These are phyloP conservation scores for Anarhynchus alexandrinus DNA, from an alignment of 2,113 vertebrate species.

Conservation along the genomic window DNA sequence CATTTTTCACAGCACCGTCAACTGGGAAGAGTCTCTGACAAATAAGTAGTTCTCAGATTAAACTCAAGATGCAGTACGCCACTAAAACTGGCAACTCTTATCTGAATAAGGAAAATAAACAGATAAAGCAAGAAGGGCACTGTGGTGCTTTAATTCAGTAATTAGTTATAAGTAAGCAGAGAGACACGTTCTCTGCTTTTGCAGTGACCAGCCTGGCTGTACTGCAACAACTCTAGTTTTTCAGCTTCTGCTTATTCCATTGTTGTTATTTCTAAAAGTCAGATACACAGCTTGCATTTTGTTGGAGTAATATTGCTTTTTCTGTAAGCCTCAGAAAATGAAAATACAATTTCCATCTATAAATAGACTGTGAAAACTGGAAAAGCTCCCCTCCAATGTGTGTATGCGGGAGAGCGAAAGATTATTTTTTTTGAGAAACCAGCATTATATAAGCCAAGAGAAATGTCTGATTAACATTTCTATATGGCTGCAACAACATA, in stretches of 20 bases:
- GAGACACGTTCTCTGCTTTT: neutral
- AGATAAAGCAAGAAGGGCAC: neutral
- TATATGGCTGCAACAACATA: neutral
- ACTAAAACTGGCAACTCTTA: neutral
- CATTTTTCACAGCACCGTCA: conserved; percentile 20
- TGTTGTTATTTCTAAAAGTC: neutral
- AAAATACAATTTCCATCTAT: neutral
- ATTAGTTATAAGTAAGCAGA: neutral
- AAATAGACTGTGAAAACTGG: neutral
- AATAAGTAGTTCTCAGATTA: neutral
- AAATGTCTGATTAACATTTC: neutral
- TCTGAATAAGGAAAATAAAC: neutral
- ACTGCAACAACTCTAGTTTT: neutral
- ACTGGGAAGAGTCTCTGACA: neutral
- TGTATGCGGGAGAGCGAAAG: neutral
- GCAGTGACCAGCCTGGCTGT: neutral
- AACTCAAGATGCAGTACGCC: neutral
- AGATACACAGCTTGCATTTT: neutral
- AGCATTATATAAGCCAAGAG: neutral
- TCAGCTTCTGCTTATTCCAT: neutral
- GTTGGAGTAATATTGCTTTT: neutral
- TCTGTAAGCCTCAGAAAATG: neutral
- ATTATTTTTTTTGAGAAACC: neutral
- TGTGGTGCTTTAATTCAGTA: neutral
- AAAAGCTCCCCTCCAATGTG: neutral